Base-by-base conservation (phyloP, 2,888 invertebrate species). In the Hydraecia micacea region DNA sequence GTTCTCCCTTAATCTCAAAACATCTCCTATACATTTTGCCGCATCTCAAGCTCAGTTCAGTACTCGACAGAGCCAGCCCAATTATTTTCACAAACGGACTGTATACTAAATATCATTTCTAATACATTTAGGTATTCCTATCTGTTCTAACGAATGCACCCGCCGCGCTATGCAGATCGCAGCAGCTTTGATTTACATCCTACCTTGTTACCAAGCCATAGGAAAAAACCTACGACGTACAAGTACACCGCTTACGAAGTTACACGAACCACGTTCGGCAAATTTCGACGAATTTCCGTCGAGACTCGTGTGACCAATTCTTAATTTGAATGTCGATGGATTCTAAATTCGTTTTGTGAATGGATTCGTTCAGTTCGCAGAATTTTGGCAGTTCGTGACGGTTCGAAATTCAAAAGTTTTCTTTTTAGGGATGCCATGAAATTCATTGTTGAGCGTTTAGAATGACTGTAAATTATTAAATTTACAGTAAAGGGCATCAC, bases 101-200 rank as follows among this genome's bases (percentile, higher is more conserved):
- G 80, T 86, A 80, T 83, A 86, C 77, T 81, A 89, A 89, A 88
- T 88, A 88, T 86, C 78, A 88, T 89, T 88, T 87, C 85, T 88
- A 87, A 87, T 88, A 85, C 80, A 83, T 86, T 88, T 88, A 89
- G 85, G 87, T 83, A 88, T 88, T 86, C 88, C 66, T 86, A 86
- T 89, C 88, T 68, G 76, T 81, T 88, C 73, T 93, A 93, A 92
- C 92, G 92, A 93, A 91, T 89, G 86, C 89, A 82, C 87, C 87
- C 81, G 87, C 84, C 91, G 90, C 87, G 91, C 91, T 95, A 95
- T 95, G 95, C 92, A 94, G 94, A 95, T 94, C 86, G 66, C 76
- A 76, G 84, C 83, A 84, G 83, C 92, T 92, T 94, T 95, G 95
- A 95, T 95, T 95, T 95, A 95, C 94, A 93, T 95, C 92, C 88